A percentile compares a stretch with the other conserved stretches of the same genome.
These are phyloP conservation scores for Tridacna crocea DNA, from an alignment of 2,888 invertebrate species.

Conservation along the genomic window DNA sequence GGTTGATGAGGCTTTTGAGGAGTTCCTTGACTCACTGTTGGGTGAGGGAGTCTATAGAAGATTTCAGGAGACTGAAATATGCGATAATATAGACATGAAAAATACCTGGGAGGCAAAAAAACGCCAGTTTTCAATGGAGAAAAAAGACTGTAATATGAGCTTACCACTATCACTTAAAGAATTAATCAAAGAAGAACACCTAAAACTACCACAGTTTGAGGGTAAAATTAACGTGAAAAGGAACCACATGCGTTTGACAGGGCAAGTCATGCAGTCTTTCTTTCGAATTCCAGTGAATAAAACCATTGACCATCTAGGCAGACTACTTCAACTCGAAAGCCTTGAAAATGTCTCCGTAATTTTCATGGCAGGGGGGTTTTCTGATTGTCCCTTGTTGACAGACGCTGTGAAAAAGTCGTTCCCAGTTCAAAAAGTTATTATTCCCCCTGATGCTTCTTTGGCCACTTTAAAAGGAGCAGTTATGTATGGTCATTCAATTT, in stretches of 20 bases:
- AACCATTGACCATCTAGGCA: neutral
- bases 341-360: neutral
- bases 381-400: neutral
- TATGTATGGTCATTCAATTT: neutral
- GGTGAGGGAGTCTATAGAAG: neutral
- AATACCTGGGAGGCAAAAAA: neutral
- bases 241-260: neutral
- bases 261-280: neutral
- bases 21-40: neutral
- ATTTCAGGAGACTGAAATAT: neutral
- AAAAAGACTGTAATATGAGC: neutral
- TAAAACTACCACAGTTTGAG: neutral
- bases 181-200: neutral
- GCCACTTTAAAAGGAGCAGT: neutral
- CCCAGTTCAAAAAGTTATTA: neutral
- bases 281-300: neutral
- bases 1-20: conserved; percentile 8
- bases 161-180: neutral
- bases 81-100: neutral
- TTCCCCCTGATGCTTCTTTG: neutral
- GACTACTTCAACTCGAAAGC: neutral
- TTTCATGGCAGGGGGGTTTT: neutral
- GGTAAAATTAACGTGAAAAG: neutral
- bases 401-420: neutral
- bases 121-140: neutral